Percentiles rank a stretch among this genome's conserved stretches.
phyloP scores from a whole-genome alignment of 2,888 invertebrate genomes.

The Malachius bipustulatus region DNA sequence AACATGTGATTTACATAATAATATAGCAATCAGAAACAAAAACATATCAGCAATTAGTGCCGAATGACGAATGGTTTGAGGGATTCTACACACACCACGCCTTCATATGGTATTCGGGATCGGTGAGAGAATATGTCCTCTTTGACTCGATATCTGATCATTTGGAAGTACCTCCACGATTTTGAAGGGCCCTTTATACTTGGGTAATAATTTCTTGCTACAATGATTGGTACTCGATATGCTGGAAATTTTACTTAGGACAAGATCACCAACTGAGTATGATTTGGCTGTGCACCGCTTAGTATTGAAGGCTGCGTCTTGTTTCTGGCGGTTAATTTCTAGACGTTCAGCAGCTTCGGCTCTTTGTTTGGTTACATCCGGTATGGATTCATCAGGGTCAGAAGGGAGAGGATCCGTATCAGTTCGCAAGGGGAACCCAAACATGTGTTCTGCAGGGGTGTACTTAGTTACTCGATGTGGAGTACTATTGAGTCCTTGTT shows the following conservation, averaged over 20 bases:
- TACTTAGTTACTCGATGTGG: constrained; percentile 10
- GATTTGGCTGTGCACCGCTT: too few species aligned
- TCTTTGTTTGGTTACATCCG: constrained; percentile 13
- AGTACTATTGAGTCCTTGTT: constrained; percentile 18
- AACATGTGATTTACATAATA: too few species aligned
- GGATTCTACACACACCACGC: too few species aligned
- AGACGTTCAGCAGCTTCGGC: constrained; percentile 7
- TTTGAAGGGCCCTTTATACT: constrained; percentile 1
- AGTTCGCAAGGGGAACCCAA: constrained; percentile 8
- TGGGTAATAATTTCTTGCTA: constrained; percentile 1
- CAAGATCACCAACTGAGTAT: constrained; percentile 2
- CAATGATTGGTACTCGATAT: background rate
- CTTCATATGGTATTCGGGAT: background rate
- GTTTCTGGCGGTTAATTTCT: too few species aligned
- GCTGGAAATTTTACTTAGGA: constrained; percentile 4
- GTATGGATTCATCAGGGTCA: too few species aligned
- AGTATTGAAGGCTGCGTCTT: too few species aligned
- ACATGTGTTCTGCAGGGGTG: constrained; percentile 10
- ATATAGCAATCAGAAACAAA: too few species aligned
- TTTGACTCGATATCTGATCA: constrained; percentile 5
- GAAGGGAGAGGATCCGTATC: constrained; percentile 4
- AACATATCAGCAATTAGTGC: too few species aligned
- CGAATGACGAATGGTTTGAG: too few species aligned
- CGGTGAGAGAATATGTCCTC: background rate
- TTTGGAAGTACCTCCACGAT: constrained; percentile 4